Conservation (phyloP, 2,113 vertebrate species). For the Corvus cornix region DNA sequence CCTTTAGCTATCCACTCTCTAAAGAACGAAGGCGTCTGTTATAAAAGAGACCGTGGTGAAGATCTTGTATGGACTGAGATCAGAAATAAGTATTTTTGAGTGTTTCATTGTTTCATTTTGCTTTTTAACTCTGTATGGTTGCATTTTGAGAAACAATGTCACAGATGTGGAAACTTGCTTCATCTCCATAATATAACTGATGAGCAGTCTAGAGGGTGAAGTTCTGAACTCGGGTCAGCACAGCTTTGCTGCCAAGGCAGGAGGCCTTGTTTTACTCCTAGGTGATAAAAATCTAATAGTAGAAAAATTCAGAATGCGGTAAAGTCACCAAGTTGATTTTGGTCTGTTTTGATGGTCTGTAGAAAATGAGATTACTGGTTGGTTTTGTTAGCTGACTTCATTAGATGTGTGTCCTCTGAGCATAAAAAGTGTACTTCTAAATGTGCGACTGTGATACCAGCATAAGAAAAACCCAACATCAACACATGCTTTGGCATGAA, state of each 20-base stretch:
- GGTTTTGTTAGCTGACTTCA: constrained; percentile 24
- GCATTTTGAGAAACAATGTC: background rate
- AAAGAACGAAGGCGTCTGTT: background rate
- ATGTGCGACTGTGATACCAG: background rate
- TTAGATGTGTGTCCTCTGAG: background rate
- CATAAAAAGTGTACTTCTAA: background rate
- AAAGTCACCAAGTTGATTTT: background rate
- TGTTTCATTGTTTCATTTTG: background rate
- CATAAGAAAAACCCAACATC: background rate
- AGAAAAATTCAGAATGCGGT: background rate
- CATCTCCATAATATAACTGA: background rate
- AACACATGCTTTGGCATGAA: background rate
- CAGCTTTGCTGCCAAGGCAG: background rate
- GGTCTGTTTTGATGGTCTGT: background rate
- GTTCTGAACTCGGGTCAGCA: background rate
- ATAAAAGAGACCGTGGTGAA: background rate
- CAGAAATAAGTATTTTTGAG: background rate
- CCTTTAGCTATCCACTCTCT: background rate
- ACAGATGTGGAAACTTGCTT: background rate
- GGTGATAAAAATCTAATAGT: background rate
- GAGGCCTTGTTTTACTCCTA: background rate
- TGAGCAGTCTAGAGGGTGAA: background rate
- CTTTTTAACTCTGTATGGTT: background rate
- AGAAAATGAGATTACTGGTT: constrained; percentile 26
- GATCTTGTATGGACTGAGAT: background rate